Evolutionary conservation across 2,888 invertebrate species (phyloP), one percentile per base, ranked within the genome.

Genomic region (Cordilura impudica): DNA sequence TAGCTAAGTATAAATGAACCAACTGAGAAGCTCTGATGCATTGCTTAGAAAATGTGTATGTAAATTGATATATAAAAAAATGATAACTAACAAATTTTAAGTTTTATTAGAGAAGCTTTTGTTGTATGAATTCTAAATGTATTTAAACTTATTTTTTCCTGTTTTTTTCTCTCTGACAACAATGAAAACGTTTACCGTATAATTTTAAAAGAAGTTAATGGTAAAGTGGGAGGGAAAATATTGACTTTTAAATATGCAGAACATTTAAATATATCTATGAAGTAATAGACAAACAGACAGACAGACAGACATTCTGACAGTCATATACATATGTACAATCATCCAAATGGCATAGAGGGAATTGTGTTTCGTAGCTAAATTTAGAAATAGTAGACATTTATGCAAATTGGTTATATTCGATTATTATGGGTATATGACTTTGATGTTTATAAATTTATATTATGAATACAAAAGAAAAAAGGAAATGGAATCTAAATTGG

Each of bases 401-500:
- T 70, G 51, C 39, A 51, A 43, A 60, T 70, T 51, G 53, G 51
- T 53, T 43, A 51, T 53, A 53, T 53, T 51, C 51, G 39, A 70
- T 70, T 70, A 53, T 60, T 61, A 60, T 21, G 49, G 21, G 23
- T 51, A 45, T 47, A 43, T 45, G 43, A 60, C 51, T 51, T 39
- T 58, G 12, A 12, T 31, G 10, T 29, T 53, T 31, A 8, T 56
- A 21, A 19, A 3, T 18, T 29, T 39, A 12, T 39, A n/a, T n/a
- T n/a, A 12, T n/a, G n/a, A n/a, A n/a, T 39, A n/a, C n/a, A n/a
- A 39, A 39, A 39, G 10, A 31, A 7, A 12, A 39, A 39, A 39
- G 12, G 35, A 39, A 39, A 39, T 39, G 1, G n/a, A 39, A 39
- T 39, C n/a, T 39, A 39, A 39, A 39, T 39, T 12, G 35, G n/a